Base-by-base conservation (phyloP, 1,140 invertebrate genomes). In the Lasioglossum albipes region DNA sequence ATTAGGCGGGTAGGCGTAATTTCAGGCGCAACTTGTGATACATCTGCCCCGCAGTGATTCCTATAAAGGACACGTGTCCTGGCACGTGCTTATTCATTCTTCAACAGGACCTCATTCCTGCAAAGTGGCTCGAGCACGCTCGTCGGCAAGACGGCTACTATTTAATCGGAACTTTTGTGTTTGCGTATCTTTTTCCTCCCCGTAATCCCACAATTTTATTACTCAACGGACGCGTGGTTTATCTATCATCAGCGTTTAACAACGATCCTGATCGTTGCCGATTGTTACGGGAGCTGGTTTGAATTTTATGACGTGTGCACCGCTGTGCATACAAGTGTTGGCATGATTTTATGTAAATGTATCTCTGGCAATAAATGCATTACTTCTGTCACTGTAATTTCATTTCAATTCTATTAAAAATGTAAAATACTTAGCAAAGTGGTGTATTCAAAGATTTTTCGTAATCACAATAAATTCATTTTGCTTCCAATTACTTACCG, bases 11-110 rank as follows among this genome's bases (percentile, higher is more conserved):
- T 78, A 82, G 74, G 70, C 65, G 81, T 84, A 84, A 87, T 76
- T 79, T 86, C 65, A 79, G 82, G 42, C 72, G 79, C 75, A 75
- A 87, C 89, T 90, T 88, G 89, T 89, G 89, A 90, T 91, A 85
- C 91, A 91, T 92, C 90, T 92, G 90, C 70, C 79, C 79, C 45
- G 57, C 49, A 68, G 59, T 83, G 69, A 84, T 87, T 89, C 80
- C 71, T 75, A 74, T 69, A 85, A 86, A 86, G 69, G 88, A 84
- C 90, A 90, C 90, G 90, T 91, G 90, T 71, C 81, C 67, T 69
- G 80, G 69, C 86, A 89, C 88, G 88, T 89, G 88, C 45, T 76
- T 49, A 67, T 70, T 75, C 62, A 82, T 87, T 87, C 79, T 81
- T 68, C n/a, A 82, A 36, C 74, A 76, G 66, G 57, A 69, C 71